A percentile compares a stretch with the other conserved stretches of the same genome.
phyloP scores from a whole-genome alignment of 2,113 vertebrate genomes.

The Symphodus melops region DNA sequence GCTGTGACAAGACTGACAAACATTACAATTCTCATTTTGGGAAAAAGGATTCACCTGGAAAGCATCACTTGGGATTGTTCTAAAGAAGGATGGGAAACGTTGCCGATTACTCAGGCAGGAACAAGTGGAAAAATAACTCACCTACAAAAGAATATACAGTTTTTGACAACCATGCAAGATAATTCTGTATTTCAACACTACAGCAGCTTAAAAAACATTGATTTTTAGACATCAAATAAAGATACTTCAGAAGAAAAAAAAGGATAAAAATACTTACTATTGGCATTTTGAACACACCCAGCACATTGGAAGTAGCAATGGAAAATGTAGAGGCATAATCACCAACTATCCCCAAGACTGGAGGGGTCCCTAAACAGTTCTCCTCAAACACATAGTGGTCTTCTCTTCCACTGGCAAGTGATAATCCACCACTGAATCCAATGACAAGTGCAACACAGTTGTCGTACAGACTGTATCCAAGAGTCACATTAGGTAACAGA shows the following conservation, averaged over 20 bases:
- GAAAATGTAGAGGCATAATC: slow-evolving; percentile 67
- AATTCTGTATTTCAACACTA: too few species aligned
- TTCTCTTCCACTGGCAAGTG: slow-evolving; percentile 50
- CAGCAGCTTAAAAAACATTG: background rate
- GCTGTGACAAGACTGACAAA: background rate
- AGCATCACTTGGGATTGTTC: slow-evolving; percentile 9
- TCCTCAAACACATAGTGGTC: slow-evolving; percentile 42
- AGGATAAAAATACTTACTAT: slow-evolving; percentile 46
- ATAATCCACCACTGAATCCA: slow-evolving; percentile 59
- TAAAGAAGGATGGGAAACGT: slow-evolving; percentile 9
- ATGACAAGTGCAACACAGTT: slow-evolving; percentile 52
- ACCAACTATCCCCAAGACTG: slow-evolving; percentile 65
- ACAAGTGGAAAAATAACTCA: slow-evolving; percentile 11
- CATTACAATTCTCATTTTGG: background rate
- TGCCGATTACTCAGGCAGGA: slow-evolving; percentile 8
- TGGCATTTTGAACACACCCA: slow-evolving; percentile 64
- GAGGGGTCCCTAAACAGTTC: slow-evolving; percentile 52
- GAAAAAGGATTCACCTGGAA: background rate
- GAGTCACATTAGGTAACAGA: slow-evolving; percentile 55
- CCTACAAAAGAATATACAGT: background rate
- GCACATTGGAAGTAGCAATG: slow-evolving; percentile 58
- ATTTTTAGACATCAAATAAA: background rate
- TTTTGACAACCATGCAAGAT: background rate
- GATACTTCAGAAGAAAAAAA: background rate
- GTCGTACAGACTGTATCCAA: slow-evolving; percentile 21